Base-by-base conservation (phyloP, 2,888 invertebrate genomes). In the Andrena trimmerana region DNA sequence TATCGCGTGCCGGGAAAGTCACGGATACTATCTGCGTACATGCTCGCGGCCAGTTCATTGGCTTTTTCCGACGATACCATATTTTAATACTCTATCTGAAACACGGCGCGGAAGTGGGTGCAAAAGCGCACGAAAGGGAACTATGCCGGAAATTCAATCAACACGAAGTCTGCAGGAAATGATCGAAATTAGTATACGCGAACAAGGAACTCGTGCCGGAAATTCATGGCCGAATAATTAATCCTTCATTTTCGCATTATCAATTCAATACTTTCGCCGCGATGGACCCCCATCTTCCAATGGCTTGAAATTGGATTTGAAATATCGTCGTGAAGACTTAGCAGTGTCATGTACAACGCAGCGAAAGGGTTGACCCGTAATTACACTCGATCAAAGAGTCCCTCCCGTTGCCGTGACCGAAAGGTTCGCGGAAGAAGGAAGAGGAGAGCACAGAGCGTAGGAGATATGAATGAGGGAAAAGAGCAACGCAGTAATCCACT, bases 1-100 rank as follows among this genome's bases (percentile, higher is more conserved):
- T 74, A 70, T 87, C 73, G 86, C 83, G 86, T 86, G 88, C 73
- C 27, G 85, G 74, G 50, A 83, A 86, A 74, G 73, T 50, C 69
- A 59, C 59, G 48, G 76, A 74, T 86, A 82, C 65, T 78, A 74
- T 81, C 59, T 62, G 67, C 69, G 83, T 85, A 85, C 82, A 86
- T 85, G 86, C 75, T 63, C 68, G 48, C 62, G 62, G 78, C 60
- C 36, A 78, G 84, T 84, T 85, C 85, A 66, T 85, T 85, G 77
- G 76, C 83, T 85, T 77, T 82, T 70, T 36, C 50, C 83, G 57
- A 74, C 76, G 69, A 81, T 85, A 74, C 74, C 63, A 54, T 74
- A 59, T 69, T 84, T 77, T 72, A 73, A 83, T 81, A 75, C 66
- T 83, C 71, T 85, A 86, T 86, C 86, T 63, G 68, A 77, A 79